Evolutionary conservation across 2,113 vertebrate genomes (phyloP).

Genomic region (Heptranchias perlo): DNA sequence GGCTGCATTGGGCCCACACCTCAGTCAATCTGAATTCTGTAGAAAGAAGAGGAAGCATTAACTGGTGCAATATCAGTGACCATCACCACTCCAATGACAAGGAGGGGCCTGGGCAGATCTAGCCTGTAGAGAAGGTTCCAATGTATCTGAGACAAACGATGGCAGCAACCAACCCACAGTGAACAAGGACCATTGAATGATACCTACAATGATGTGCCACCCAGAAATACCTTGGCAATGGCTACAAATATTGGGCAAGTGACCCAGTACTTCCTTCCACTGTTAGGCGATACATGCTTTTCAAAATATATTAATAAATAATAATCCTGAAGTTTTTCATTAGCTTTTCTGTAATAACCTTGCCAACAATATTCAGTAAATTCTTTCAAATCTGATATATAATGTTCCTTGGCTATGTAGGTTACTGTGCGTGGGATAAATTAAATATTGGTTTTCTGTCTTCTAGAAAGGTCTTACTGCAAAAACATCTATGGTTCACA

Average conservation of each 20-base stretch:
- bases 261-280: too few relatives aligned
- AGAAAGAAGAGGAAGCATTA: neutral
- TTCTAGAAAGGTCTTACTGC: neutral
- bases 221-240: neutral
- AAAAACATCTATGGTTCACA: constrained; percentile 13
- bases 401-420: neutral
- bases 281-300: neutral
- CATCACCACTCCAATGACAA: neutral
- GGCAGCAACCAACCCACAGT: neutral
- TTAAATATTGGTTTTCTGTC: constrained; percentile 26
- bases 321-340: neutral
- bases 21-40: neutral
- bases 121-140: neutral
- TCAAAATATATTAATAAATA: neutral
- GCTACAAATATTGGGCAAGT: neutral
- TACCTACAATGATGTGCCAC: neutral
- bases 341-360: neutral
- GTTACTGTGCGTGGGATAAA: neutral
- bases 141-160: neutral
- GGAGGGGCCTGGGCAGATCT: too few relatives aligned
- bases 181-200: neutral
- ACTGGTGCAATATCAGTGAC: neutral
- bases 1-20: neutral
- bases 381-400: neutral
- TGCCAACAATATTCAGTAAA: neutral